Evolutionary conservation across 2,797 vertebrate species (phyloP).

Genomic region (Ara ararauna): DNA sequence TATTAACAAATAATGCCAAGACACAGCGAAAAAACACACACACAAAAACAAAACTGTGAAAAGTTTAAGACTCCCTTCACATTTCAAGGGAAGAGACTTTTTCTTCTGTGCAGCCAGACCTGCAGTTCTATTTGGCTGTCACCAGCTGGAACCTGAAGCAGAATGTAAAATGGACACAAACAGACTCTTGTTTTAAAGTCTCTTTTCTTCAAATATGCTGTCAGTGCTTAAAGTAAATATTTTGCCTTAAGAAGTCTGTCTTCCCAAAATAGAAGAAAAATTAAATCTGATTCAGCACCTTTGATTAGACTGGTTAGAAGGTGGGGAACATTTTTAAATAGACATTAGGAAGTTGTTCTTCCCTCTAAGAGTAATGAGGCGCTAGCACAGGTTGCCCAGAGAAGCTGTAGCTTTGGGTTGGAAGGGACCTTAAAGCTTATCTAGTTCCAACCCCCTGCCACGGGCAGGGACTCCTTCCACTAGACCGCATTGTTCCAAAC

Average conservation of each 20-base stretch:
- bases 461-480: not conserved
- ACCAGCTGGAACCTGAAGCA: not conserved
- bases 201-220: not conserved
- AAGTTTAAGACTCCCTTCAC: not conserved
- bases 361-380: not conserved
- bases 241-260: not conserved
- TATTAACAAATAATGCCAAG: not conserved
- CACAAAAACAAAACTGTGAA: not conserved
- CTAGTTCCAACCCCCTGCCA: not conserved
- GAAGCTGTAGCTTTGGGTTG: not conserved
- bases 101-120: not conserved
- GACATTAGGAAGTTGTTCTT: not conserved
- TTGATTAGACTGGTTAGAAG: not conserved
- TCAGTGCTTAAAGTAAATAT: not conserved
- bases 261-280: not conserved
- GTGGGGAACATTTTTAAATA: not conserved
- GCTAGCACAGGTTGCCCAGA: not conserved
- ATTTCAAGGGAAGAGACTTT: not conserved
- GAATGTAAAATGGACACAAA: not conserved
- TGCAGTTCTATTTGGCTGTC: not conserved
- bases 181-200: not conserved
- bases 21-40: not conserved
- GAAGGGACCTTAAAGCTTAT: not conserved
- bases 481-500: not conserved
- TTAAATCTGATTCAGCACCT: not conserved